phyloP scores from a whole-genome alignment of 1,140 invertebrate genomes.

The Trichomalopsis sarcophagae region DNA sequence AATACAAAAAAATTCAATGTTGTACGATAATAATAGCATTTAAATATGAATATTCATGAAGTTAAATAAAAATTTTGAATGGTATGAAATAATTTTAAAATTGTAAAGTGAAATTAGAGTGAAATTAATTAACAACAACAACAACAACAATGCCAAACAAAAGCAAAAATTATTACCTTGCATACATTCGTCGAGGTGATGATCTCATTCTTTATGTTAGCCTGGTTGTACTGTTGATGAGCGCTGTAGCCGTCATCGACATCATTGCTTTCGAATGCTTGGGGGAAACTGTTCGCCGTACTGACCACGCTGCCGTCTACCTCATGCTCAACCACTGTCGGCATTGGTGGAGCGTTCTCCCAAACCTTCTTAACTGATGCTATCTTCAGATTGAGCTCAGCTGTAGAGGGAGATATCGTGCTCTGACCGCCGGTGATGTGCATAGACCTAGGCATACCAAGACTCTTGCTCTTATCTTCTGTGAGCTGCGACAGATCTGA shows the following conservation, averaged over 20 bases:
- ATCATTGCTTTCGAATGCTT: conserved; percentile 75
- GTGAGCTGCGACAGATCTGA: conserved; percentile 85
- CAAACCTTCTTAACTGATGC: conserved; percentile 95
- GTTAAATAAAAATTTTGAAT: background rate
- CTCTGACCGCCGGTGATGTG: conserved; percentile 77
- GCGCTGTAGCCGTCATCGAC: conserved; percentile 75
- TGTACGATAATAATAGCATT: background rate
- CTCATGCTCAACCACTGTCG: conserved; percentile 82
- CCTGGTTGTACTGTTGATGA: conserved; percentile 73
- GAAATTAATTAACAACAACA: no score
- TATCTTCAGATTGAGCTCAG: conserved; percentile 95
- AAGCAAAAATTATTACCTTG: conserved; percentile 76
- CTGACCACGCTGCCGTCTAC: conserved; percentile 79
- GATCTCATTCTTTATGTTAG: conserved; percentile 73
- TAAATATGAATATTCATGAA: background rate
- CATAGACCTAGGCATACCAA: conserved; percentile 80
- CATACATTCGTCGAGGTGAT: conserved; percentile 81
- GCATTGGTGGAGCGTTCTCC: conserved; percentile 82
- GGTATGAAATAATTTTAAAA: no score
- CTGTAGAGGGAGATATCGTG: conserved; percentile 83
- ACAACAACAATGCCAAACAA: background rate
- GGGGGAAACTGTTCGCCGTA: conserved; percentile 74
- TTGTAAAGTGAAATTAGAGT: no score
- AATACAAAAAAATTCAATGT: background rate
- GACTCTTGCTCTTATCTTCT: conserved; percentile 82